Base-by-base conservation (phyloP, 2,888 invertebrate genomes). In the Tetragonisca angustula region DNA sequence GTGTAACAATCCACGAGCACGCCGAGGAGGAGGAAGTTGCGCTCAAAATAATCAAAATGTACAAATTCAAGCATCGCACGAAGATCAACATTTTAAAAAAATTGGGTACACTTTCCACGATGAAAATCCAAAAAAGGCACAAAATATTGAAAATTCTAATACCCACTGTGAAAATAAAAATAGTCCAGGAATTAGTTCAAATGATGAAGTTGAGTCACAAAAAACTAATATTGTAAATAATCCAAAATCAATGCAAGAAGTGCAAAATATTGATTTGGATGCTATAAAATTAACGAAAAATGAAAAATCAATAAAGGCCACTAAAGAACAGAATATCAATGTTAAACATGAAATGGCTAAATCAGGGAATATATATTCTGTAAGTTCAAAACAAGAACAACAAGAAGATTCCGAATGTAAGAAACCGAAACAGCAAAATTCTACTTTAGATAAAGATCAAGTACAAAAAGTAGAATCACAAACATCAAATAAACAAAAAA, bases 71-170 rank as follows among this genome's bases (percentile, higher is more conserved):
- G 68, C 52, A 32, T 62, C 68, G 59, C 77, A 86, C 13, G 92
- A 92, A 5, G 91, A 92, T 6, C 90, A 89, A 70, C 91, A 93
- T 11, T 56, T 80, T 13, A 92, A 92, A 75, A 93, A 91, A 83
- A 27, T 86, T 9, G 70, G 74, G 9, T 88, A 85, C 86, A 68
- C 75, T 6, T 86, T 87, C 24, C 80, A 88, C 2, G 88, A 89
- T 17, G 89, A 89, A 9, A 65, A 54, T 24, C 4, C 52, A 9
- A 89, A 87, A 17, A 90, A 90, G 17, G 19, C 62, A 59, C 77
- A 85, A 56, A 88, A 71, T 50, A 32, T 19, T 5, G 90, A 90
- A 52, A 77, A 52, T 65, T 64, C 70, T 9, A n/a, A 4, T 32
- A 11, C 54, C 24, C 70, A 87, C 62, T 68, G 62, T 13, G 89